Evolutionary conservation across 2,113 vertebrate species (phyloP).

Genomic region (Cyprinodon variegatus): DNA sequence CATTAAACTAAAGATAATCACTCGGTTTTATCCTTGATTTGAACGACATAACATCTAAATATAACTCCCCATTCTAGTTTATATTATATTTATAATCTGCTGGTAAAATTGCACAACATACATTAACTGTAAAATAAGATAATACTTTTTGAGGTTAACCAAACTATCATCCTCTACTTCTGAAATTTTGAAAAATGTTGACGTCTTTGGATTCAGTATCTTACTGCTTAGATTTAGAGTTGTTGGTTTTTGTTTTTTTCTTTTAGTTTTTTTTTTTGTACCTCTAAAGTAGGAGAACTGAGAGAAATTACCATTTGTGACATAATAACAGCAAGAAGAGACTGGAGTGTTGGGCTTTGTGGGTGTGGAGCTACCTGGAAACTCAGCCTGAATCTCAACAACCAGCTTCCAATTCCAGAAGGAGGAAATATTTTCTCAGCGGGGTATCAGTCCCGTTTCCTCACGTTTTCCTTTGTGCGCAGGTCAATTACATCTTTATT

Average conservation of each 20-base stretch:
- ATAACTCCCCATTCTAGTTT: no score
- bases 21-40: no score
- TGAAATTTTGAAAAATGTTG: no score
- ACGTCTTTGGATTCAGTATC: not conserved
- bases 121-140: no score
- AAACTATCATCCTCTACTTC: no score
- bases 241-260: constrained; percentile 32
- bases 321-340: constrained; percentile 47
- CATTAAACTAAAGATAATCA: no score
- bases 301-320: constrained; percentile 68
- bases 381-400: constrained; percentile 56
- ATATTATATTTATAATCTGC: no score
- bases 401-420: constrained; percentile 31
- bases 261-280: constrained; percentile 31
- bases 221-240: constrained; percentile 4
- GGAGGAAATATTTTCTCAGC: constrained; percentile 61
- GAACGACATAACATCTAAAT: no score
- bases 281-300: constrained; percentile 42
- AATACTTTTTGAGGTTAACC: no score
- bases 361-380: constrained; percentile 56
- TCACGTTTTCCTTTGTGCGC: constrained; percentile 54
- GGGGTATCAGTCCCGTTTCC: constrained; percentile 72
- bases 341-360: constrained; percentile 21
- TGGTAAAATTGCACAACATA: no score
- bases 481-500: constrained; percentile 79